These are phyloP conservation scores for Delichon dasypus DNA, from an alignment of 2,797 vertebrate species.

Conservation along the genomic window DNA sequence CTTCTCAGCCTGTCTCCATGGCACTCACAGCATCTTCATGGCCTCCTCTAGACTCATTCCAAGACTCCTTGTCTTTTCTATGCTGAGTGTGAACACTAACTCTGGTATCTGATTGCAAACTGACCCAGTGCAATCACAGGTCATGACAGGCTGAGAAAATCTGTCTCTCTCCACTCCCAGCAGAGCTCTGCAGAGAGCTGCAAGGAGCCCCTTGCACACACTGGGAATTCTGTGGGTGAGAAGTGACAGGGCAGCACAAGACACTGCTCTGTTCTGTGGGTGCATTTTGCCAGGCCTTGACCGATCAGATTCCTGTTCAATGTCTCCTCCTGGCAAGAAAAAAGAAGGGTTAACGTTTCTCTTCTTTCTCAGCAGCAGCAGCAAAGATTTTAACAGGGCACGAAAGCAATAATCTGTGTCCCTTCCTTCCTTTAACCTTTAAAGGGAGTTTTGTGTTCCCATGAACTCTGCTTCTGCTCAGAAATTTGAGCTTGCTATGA, in stretches of 20 bases:
- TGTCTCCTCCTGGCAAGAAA: background rate
- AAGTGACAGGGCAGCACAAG: background rate
- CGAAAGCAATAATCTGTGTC: background rate
- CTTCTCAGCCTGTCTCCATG: background rate
- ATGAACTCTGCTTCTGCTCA: background rate
- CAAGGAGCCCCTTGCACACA: rapidly evolving
- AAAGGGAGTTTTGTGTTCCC: background rate
- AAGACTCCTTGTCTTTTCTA: background rate
- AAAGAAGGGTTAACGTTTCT: background rate
- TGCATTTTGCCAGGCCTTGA: background rate
- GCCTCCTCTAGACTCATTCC: background rate
- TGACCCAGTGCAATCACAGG: background rate
- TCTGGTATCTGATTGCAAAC: background rate
- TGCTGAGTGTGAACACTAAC: background rate
- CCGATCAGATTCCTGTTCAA: background rate
- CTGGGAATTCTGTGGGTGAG: background rate
- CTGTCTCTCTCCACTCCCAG: background rate
- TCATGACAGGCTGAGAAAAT: background rate
- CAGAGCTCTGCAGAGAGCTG: background rate
- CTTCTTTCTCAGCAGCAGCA: background rate
- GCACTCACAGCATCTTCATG: background rate
- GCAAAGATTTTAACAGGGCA: background rate
- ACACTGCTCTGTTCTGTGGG: background rate
- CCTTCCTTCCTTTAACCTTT: background rate
- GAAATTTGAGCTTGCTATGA: background rate